Base-by-base conservation (phyloP, 2,113 vertebrate species). In the Balaenoptera acutorostrata region DNA sequence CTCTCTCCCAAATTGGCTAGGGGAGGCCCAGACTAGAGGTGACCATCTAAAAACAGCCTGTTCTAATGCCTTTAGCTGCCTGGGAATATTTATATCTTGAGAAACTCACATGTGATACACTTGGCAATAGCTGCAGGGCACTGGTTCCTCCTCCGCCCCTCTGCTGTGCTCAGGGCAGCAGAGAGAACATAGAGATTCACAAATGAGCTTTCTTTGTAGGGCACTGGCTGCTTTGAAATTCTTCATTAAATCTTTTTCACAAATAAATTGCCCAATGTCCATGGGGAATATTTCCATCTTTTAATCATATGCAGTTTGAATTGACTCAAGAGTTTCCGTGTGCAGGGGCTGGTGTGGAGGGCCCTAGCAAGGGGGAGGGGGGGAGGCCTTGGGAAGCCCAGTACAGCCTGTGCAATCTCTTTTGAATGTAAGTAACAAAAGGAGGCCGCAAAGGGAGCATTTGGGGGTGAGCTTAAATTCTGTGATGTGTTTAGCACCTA, bases 241-340 rank as follows among this genome's bases (percentile, higher is more conserved):
- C 97, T 98, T 98, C 88, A 98, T 98, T 98, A 98, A 98, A 97
- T 96, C 94, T 93, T 98, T 98, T 91, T 97, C 96, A 80, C 85
- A 98, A 87, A 95, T 94, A 75, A 77, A 85, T 90, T 98, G 96
- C 86, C 52, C 90, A 93, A 31, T 96, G 71, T 97, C 92, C 87
- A 92, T 78, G 41, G 96, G 41, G 97, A 97, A 97, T 88, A 89
- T 72, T 85, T 97, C 78, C 68, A n/a, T 86, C 11, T 94, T 92
- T 90, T 90, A 97, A 74, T 93, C 78, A 74, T 97, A 90, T 88
- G 87, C 64, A 13, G 64, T 97, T 96, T 88, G 94, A 97, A 96
- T 97, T 20, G 11, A 93, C 90, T 92, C 83, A 90, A 36, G 84
- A 39, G 75, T 97, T 97, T 96, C 82, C 29, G 39, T 46, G 63